A percentile compares a stretch with the other conserved stretches of the same genome.
phyloP scores from a whole-genome alignment of 2,797 vertebrate species.

The Pogoniulus pusillus region DNA sequence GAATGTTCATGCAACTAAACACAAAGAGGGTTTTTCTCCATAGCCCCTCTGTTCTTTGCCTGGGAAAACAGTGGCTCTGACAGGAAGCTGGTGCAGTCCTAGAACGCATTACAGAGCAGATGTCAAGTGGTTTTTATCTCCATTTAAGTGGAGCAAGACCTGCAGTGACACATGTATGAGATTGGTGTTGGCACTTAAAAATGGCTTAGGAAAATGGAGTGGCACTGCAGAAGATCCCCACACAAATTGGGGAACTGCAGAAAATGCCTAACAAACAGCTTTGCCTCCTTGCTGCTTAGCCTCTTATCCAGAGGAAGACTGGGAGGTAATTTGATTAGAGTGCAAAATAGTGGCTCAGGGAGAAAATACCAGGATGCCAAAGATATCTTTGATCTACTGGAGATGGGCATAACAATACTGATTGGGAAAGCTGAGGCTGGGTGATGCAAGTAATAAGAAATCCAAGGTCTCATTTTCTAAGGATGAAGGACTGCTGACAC shows the following conservation, averaged over 20 bases:
- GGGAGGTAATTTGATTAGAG: conserved; percentile 27
- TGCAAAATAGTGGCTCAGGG: conserved; percentile 17
- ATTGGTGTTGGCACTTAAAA: neutral
- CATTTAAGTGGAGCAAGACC: neutral
- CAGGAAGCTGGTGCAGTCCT: neutral
- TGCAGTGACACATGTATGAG: neutral
- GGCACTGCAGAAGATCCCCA: neutral
- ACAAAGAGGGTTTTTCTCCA: neutral
- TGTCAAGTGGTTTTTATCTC: neutral
- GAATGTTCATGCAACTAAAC: neutral
- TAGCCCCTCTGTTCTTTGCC: neutral
- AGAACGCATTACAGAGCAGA: neutral
- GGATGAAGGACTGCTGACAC: neutral
- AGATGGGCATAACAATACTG: conserved; percentile 7
- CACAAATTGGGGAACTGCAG: neutral
- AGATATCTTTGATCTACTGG: conserved; percentile 40
- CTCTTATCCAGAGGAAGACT: conserved; percentile 16
- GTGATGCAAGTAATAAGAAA: neutral
- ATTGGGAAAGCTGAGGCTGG: neutral
- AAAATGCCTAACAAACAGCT: neutral
- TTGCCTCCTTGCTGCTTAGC: conserved; percentile 6
- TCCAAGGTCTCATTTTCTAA: neutral
- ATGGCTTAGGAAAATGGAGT: neutral
- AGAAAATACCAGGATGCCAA: conserved; percentile 41
- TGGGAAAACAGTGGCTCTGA: neutral